Base-by-base conservation (phyloP, 2,888 invertebrate genomes). In the Monoplex corrugatus region DNA sequence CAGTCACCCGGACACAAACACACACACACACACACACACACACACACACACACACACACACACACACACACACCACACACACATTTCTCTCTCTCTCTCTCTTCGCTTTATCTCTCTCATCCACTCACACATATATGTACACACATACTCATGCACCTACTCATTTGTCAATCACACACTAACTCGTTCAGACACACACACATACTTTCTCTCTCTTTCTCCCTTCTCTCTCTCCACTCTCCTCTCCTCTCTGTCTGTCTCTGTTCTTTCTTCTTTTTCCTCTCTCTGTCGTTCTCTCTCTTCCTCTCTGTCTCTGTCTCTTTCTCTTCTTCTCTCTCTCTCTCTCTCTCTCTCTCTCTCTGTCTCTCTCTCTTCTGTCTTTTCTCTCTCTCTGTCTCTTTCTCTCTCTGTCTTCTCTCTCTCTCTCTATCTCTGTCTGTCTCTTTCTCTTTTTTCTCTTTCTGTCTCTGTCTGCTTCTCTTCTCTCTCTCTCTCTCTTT, bases 1-100 rank as follows among this genome's bases (percentile, higher is more conserved):
- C 72, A 72, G 19, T 19, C 72, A 72, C 72, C 10, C 72, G 28
- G 19, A 72, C 72, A 72, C 72, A 72, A 13, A 72, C 72, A 72
- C 72, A 72, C 72, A 72, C 72, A 72, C 72, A 72, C 72, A 72
- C 72, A 72, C 72, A 72, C 72, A 72, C 72, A 72, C 72, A 72
- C 72, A 72, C 72, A 72, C 72, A 72, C 72, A 72, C 72, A 72
- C 72, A 72, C 72, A 72, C 72, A 72, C 72, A 72, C 72, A 72
- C 72, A 72, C 72, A 72, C 72, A 72, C 72, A 23, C 32, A 23
- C 32, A 1, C 8, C 75, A 32, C 35, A 82, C 82, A 82, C 78
- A 38, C 78, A 78, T 13, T n/a, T 38, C 10, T 13, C 72, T 32
- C 28, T n/a, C 28, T 72, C 28, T 6, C 72, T n/a, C 16, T 32